phyloP scores from a whole-genome alignment of 2,113 vertebrate species.

The Ahaetulla prasina region DNA sequence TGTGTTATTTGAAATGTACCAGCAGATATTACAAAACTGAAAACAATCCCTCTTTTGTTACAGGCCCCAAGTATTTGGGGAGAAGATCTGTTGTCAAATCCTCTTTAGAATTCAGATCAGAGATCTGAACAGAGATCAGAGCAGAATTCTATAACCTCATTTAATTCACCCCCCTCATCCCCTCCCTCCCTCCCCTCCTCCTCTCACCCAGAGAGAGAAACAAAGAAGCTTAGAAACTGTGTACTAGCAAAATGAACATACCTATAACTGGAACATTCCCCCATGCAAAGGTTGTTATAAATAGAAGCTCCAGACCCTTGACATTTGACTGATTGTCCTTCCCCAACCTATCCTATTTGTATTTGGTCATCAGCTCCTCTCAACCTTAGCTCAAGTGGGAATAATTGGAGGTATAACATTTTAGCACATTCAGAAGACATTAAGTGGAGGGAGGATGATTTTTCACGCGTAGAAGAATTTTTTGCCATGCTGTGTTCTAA shows the following conservation, averaged over 20 bases:
- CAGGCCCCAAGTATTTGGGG: neutral
- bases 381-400: neutral
- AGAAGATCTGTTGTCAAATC: neutral
- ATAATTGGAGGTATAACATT: neutral
- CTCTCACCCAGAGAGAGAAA: neutral
- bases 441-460: neutral
- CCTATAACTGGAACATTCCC: neutral
- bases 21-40: neutral
- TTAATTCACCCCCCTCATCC: neutral
- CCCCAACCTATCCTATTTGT: neutral
- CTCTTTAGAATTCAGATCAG: neutral
- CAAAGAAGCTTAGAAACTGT: neutral
- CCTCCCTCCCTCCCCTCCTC: accelerated
- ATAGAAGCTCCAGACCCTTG: neutral
- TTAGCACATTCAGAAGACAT: neutral
- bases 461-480: neutral
- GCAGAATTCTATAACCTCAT: neutral
- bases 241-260: neutral
- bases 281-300: neutral
- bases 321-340: neutral
- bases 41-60: neutral
- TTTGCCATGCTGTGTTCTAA: neutral
- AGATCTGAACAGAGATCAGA: neutral
- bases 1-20: neutral
- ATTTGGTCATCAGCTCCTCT: neutral